Evolutionary conservation across 2,888 invertebrate genomes (phyloP).

Genomic region (Anticlea derivata): DNA sequence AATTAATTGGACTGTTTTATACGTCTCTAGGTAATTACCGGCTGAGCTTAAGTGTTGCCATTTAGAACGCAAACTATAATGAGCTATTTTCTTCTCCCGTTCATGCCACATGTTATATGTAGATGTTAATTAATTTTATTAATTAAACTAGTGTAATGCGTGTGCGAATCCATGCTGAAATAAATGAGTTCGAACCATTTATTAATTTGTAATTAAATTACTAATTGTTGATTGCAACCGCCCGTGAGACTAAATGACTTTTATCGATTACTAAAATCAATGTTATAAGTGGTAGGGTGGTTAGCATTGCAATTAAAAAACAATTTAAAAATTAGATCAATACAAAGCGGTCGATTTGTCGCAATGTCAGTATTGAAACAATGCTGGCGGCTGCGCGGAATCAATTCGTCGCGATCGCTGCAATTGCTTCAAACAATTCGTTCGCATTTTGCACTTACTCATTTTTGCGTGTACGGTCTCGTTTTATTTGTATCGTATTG

Average conservation of each 20-base stretch:
- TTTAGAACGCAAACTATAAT: slow-evolving; percentile 43
- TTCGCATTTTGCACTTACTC: slow-evolving; percentile 58
- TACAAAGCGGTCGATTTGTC: slow-evolving; percentile 61
- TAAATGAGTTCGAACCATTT: slow-evolving; percentile 20
- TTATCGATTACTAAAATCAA: slow-evolving; percentile 33
- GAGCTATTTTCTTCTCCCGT: slow-evolving; percentile 34
- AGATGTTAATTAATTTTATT: slow-evolving; percentile 30
- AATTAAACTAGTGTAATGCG: slow-evolving; percentile 18
- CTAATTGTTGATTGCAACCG: slow-evolving; percentile 28
- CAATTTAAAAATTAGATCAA: slow-evolving; percentile 70
- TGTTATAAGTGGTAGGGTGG: slow-evolving; percentile 30
- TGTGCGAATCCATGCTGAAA: slow-evolving; percentile 7
- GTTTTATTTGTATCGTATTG: slow-evolving; percentile 56
- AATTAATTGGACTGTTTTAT: slow-evolving; percentile 71
- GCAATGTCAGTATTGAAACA: slow-evolving; percentile 65
- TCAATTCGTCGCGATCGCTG: slow-evolving; percentile 69
- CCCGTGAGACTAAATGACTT: slow-evolving; percentile 28
- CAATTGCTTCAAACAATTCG: slow-evolving; percentile 55
- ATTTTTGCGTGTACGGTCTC: slow-evolving; percentile 57
- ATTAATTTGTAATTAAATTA: slow-evolving; percentile 23
- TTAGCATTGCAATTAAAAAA: slow-evolving; percentile 50
- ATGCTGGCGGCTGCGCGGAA: slow-evolving; percentile 43
- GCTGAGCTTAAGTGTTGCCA: slow-evolving; percentile 48
- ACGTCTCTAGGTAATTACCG: slow-evolving; percentile 60
- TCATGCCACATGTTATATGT: slow-evolving; percentile 21